Percentiles rank a stretch among this genome's conserved stretches.
These are phyloP conservation scores for Sylvia atricapilla DNA, from an alignment of 2,113 vertebrate species.

Conservation along the genomic window DNA sequence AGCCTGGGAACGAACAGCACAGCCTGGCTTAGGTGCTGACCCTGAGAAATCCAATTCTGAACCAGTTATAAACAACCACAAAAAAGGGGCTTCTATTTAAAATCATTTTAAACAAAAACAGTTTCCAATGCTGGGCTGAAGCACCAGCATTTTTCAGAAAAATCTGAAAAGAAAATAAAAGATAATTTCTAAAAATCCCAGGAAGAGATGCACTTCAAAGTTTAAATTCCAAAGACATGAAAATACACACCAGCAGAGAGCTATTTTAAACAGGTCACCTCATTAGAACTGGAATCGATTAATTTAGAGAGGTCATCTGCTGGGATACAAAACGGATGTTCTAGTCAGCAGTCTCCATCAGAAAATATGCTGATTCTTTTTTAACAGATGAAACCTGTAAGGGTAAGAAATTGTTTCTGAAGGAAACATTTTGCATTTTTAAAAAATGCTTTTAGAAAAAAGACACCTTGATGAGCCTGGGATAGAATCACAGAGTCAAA, in stretches of 20 bases:
- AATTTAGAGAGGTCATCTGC: constrained; percentile 7
- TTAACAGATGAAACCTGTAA: background rate
- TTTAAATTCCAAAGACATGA: background rate
- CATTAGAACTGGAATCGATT: background rate
- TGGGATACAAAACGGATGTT: background rate
- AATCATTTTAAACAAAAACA: background rate
- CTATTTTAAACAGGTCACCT: constrained; percentile 15
- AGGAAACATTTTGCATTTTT: background rate
- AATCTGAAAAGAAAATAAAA: background rate
- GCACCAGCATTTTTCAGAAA: background rate
- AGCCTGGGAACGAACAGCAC: background rate
- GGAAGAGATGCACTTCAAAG: background rate
- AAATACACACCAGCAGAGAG: background rate
- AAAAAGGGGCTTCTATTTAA: background rate
- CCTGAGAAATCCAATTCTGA: background rate
- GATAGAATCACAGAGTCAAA: background rate
- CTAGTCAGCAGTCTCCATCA: background rate
- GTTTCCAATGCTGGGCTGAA: background rate
- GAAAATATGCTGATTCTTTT: background rate
- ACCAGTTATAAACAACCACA: background rate
- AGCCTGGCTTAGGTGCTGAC: background rate
- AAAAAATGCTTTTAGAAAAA: background rate
- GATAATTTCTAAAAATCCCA: background rate
- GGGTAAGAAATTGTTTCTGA: background rate
- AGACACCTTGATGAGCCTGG: background rate